Percentiles rank a stretch among this genome's conserved stretches.
phyloP scores from a whole-genome alignment of 2,113 vertebrate species.

The Callospermophilus lateralis region DNA sequence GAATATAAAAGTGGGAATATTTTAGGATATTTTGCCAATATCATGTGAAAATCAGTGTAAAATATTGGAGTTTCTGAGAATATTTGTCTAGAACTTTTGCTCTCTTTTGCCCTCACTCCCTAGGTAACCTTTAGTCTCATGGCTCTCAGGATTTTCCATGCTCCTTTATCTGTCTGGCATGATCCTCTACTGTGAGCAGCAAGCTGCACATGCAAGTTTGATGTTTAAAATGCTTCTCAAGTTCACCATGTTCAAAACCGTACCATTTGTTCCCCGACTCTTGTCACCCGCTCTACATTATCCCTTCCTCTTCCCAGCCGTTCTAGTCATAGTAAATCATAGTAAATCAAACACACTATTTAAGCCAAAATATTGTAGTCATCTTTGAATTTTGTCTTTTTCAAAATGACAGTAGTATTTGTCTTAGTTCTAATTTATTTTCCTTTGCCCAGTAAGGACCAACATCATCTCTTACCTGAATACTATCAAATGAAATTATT shows the following conservation, averaged over 20 bases:
- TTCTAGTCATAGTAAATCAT: not conserved
- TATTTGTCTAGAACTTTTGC: not conserved
- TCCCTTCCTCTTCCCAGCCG: not conserved
- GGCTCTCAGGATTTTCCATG: not conserved
- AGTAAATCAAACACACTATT: not conserved
- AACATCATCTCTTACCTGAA: not conserved
- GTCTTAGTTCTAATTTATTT: not conserved
- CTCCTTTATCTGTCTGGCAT: not conserved
- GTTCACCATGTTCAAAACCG: not conserved
- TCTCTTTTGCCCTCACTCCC: not conserved
- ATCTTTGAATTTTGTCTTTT: not conserved
- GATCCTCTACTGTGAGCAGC: not conserved
- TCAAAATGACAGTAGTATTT: not conserved
- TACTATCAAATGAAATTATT: not conserved
- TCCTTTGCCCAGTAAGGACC: not conserved
- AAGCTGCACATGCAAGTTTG: not conserved
- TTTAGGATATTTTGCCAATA: not conserved
- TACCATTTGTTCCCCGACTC: not conserved
- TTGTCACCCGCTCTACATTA: not conserved
- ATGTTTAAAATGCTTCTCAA: not conserved
- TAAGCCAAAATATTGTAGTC: not conserved
- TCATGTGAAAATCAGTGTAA: not conserved
- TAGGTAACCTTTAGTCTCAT: not conserved
- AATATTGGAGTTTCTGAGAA: not conserved
- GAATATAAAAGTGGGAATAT: not conserved